Evolutionary conservation across 2,113 vertebrate species (phyloP), one percentile per base, ranked within the genome.

Genomic region (Dasyornis broadbenti): DNA sequence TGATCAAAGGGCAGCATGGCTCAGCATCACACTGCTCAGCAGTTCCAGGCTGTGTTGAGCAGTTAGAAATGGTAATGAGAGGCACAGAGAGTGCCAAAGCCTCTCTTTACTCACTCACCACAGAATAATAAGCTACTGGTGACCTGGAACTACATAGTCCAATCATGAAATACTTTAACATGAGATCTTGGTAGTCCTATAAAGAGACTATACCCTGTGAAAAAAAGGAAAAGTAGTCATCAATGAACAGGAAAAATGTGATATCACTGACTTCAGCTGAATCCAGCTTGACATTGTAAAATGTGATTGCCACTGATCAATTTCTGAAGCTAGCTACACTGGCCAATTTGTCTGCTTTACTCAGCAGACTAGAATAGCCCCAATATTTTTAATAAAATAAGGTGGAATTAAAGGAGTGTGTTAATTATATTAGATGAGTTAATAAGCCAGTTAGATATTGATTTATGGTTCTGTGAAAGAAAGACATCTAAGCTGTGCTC

Each of bases 251-350:
- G 21, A 50, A 68, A 85, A 93, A 52, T 73, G 7, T 37, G 28
- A 2, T 70, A 40, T 61, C 60, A 45, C 27, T 45, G 53, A 80
- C 27, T 21, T 33, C 12, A 71, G 45, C 23, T 72, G 47, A 78
- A 61, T 45, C 17, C 42, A 85, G 23, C 9, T 45, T 75, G 44
- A 52, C 21, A 13, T 15, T 39, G 31, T 66, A 75, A 82, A 84
- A 64, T 50, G 16, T 10, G 26, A 39, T n/a, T 0, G 0, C 13
- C 15, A 19, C 35, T 68, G 5, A 42, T 73, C 14, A 12, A 35
- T 65, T 21, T 76, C 49, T 82, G 49, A 86, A 68, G 15, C 8
- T 56, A 82, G 11, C 7, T 56, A 52, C 18, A 3, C 10, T 47
- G 68, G 15, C 6, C 20, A 63, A 30, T 35, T 83, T 52, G 5